These are phyloP conservation scores for Serinus canaria DNA, from an alignment of 2,113 vertebrate genomes.

Conservation along the genomic window DNA sequence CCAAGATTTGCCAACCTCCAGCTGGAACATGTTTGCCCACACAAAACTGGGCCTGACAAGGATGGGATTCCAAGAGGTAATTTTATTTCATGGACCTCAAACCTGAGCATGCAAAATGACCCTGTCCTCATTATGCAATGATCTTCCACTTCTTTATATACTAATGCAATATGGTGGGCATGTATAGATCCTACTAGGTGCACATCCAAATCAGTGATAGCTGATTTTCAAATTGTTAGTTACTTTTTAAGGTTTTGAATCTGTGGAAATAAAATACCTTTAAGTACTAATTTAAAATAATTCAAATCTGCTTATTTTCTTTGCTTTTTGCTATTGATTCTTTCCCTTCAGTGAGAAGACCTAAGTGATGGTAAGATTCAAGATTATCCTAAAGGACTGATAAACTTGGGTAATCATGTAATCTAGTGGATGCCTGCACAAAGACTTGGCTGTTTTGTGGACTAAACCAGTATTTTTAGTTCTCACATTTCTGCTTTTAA, in stretches of 20 bases:
- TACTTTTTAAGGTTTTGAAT: neutral
- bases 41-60: neutral
- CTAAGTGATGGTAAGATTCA: neutral
- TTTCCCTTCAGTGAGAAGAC: neutral
- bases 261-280: neutral
- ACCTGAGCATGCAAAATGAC: neutral
- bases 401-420: neutral
- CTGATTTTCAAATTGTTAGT: neutral
- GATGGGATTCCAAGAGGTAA: neutral
- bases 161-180: neutral
- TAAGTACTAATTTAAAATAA: neutral
- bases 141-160: neutral
- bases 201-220: neutral
- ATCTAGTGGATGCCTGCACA: neutral
- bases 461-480: neutral
- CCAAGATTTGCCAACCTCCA: neutral
- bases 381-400: neutral
- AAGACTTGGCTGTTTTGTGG: neutral
- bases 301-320: neutral
- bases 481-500: neutral
- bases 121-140: neutral
- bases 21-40: rapidly evolving
- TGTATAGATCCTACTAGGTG: neutral
- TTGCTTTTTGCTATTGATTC: neutral
- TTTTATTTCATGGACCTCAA: neutral